phyloP scores from a whole-genome alignment of 2,797 vertebrate genomes.

The Hippocampus kuda region DNA sequence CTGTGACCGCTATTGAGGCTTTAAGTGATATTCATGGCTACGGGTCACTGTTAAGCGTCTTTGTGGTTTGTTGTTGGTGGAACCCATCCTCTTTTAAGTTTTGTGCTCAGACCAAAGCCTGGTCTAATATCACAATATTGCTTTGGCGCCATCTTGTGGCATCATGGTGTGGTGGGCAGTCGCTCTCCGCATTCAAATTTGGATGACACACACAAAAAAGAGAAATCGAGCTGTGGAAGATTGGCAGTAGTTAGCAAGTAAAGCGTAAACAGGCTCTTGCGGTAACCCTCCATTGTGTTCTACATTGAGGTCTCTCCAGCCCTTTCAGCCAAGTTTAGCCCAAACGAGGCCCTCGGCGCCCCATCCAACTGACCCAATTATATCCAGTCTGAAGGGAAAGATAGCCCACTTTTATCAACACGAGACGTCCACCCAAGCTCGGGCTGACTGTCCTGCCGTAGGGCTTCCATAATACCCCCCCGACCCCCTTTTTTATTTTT shows the following conservation, averaged over 20 bases:
- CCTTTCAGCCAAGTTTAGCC: constrained; percentile 49
- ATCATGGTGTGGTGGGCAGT: background rate
- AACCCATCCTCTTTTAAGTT: background rate
- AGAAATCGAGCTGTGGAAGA: background rate
- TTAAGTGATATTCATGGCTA: background rate
- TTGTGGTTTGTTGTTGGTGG: background rate
- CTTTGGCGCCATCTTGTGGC: background rate
- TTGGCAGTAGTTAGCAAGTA: background rate
- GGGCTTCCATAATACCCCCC: constrained; percentile 13
- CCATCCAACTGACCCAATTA: constrained; percentile 58
- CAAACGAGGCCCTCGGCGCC: constrained; percentile 35
- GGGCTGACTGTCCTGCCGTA: constrained; percentile 24
- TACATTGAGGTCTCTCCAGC: constrained; percentile 44
- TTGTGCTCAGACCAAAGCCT: background rate
- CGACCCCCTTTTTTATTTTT: background rate
- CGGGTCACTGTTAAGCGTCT: background rate
- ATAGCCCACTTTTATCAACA: constrained; percentile 53
- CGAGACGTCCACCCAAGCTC: constrained; percentile 26
- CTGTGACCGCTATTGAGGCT: constrained; percentile 14
- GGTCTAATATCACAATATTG: background rate
- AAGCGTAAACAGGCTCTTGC: constrained; percentile 27
- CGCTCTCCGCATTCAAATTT: background rate
- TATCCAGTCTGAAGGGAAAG: constrained; percentile 49
- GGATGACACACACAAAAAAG: background rate
- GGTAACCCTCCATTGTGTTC: constrained; percentile 31